These are phyloP conservation scores for Lycocorax pyrrhopterus DNA, from an alignment of 2,113 vertebrate genomes.

Conservation along the genomic window DNA sequence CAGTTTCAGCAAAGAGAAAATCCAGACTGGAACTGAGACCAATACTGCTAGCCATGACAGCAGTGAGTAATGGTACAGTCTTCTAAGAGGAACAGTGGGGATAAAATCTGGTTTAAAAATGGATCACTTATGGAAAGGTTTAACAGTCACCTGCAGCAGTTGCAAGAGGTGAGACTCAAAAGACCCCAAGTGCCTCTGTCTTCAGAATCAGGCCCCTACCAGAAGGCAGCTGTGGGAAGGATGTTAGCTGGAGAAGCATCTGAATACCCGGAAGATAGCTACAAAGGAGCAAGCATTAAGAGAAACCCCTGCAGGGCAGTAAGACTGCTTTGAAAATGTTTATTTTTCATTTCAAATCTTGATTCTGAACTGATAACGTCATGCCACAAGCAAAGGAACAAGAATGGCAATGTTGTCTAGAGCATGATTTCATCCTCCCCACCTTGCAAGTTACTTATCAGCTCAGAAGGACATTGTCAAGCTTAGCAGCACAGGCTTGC, in stretches of 20 bases:
- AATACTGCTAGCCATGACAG: background rate
- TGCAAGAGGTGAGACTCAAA: background rate
- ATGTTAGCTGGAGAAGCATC: background rate
- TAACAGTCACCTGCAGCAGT: background rate
- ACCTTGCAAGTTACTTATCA: background rate
- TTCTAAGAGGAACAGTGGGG: background rate
- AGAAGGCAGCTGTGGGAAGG: background rate
- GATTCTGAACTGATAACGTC: conserved; percentile 19
- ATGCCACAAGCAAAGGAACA: conserved; percentile 32
- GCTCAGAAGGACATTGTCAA: background rate
- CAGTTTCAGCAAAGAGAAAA: background rate
- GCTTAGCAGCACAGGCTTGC: background rate
- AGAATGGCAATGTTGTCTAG: background rate
- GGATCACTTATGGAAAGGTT: background rate
- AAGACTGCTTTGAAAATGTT: conserved; percentile 11
- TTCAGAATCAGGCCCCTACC: background rate
- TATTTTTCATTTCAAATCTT: conserved; percentile 22
- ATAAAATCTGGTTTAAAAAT: background rate
- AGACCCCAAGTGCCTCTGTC: background rate
- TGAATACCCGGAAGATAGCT: conserved; percentile 14
- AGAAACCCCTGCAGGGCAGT: background rate
- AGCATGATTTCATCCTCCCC: conserved; percentile 24
- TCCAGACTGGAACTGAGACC: background rate
- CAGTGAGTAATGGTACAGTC: background rate
- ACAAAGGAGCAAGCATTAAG: conserved; percentile 9